Percentiles rank a stretch among this genome's conserved stretches.
phyloP scores from a whole-genome alignment of 2,888 invertebrate species.

The Drosophila fungiperda region DNA sequence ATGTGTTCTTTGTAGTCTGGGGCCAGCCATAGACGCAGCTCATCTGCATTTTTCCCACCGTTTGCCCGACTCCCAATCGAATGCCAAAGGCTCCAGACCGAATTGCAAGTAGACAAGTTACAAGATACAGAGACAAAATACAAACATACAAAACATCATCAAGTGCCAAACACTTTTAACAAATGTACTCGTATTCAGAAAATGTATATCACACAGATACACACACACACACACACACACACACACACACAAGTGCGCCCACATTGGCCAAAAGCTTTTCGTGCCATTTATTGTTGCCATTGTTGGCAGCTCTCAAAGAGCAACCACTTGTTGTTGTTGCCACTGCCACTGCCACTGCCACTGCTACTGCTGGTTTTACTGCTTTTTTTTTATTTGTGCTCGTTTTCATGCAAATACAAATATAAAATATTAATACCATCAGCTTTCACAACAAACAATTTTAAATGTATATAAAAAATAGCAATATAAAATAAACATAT shows the following conservation, averaged over 20 bases:
- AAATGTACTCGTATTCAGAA: slow-evolving; percentile 40
- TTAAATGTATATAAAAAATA: slow-evolving; percentile 11
- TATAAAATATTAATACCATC: slow-evolving; percentile 65
- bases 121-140: slow-evolving; percentile 7
- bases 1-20: background rate
- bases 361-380: slow-evolving; percentile 16
- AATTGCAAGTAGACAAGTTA: slow-evolving; percentile 44
- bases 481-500: slow-evolving; percentile 8
- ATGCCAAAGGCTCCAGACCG: slow-evolving; percentile 16
- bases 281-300: slow-evolving; percentile 28
- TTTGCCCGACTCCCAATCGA: slow-evolving; percentile 12
- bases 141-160: slow-evolving; percentile 39
- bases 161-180: slow-evolving; percentile 61
- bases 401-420: slow-evolving; percentile 59
- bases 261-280: slow-evolving; percentile 25
- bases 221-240: slow-evolving; percentile 15
- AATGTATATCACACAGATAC: slow-evolving; percentile 38
- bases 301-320: slow-evolving; percentile 34
- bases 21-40: slow-evolving; percentile 21
- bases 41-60: slow-evolving; percentile 47
- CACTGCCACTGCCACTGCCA: slow-evolving; percentile 4
- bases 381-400: slow-evolving; percentile 26
- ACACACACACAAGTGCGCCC: background rate
- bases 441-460: slow-evolving; percentile 20
- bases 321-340: slow-evolving; percentile 39